Evolutionary conservation across 1,140 invertebrate species (phyloP).

Genomic region (Tetramorium alpestre): DNA sequence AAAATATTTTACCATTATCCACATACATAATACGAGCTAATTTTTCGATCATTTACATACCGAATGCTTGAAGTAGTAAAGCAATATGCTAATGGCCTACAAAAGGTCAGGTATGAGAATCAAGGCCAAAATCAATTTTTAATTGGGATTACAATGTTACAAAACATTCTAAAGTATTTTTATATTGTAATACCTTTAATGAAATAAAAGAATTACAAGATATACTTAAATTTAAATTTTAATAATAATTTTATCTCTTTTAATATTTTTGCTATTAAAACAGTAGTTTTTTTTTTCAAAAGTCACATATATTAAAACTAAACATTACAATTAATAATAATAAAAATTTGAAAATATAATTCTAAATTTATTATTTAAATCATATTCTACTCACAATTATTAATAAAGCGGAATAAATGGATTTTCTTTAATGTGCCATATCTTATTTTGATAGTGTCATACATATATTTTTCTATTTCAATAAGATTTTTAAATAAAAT

Average conservation of each 20-base stretch:
- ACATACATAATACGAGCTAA: not conserved
- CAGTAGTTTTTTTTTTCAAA: not conserved
- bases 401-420: not conserved
- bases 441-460: not conserved
- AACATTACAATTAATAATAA: not conserved
- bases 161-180: not conserved
- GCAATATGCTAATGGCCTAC: conserved; percentile 14
- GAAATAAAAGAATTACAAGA: not conserved
- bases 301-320: not conserved
- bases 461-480: not conserved
- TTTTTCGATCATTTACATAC: not conserved
- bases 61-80: conserved; percentile 18
- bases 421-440: not conserved
- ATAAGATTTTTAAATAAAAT: not conserved
- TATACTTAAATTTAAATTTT: not conserved
- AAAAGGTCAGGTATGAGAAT: not conserved
- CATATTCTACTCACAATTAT: not conserved
- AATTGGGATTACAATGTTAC: not conserved
- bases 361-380: not conserved
- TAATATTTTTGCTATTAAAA: not conserved
- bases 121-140: not conserved
- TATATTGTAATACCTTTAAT: not conserved
- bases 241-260: not conserved
- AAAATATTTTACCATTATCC: not conserved
- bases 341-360: not conserved